Evolutionary conservation across 1,140 invertebrate species (phyloP), one percentile per base, ranked within the genome.

Genomic region (Drosophila grimshawi): DNA sequence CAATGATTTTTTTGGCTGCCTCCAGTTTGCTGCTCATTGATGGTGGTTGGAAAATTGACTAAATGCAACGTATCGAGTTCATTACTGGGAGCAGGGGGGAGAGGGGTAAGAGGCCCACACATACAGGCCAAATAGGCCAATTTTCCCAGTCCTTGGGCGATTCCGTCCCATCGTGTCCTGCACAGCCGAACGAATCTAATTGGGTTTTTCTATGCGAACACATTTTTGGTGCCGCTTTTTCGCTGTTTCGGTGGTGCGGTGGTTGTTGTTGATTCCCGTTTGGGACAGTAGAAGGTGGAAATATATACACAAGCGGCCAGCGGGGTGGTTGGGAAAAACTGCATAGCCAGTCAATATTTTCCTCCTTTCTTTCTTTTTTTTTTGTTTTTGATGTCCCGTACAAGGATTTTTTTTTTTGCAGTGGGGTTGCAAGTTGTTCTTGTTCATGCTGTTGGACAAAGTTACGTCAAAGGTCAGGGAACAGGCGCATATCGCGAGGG

Each of bases 1-100:
- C 30, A 6, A 43, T 59, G 67, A 43, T n/a, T 33, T 33, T 39
- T 48, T 57, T 32, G 32, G 30, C 27, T 49, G 39, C 45, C 68
- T 57, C 52, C 48, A 59, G 56, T 45, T 61, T 41, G 48, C n/a
- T 49, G 53, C 49, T 56, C 64, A 53, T 69, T 69, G 76, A 59
- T 77, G 72, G 69, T 88, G 80, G 62, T 80, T 71, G 76, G 69
- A 86, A 86, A 86, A 83, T 80, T 83, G 80, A 86, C 80, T 82
- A 88, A 86, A 88, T 86, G 76, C 82, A 76, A 83, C 82, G 76
- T 73, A 77, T 80, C 62, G 62, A 62, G 79, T 82, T 76, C 62
- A 79, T 86, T 86, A 80, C 45, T 29, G 43, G 33, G 52, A 62
- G 19, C 19, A 19, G 19, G 64, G 59, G 67, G 52, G 49, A 19